Evolutionary conservation across 2,113 vertebrate species (phyloP), one percentile per base, ranked within the genome.

Genomic region (Pyxicephalus adspersus): DNA sequence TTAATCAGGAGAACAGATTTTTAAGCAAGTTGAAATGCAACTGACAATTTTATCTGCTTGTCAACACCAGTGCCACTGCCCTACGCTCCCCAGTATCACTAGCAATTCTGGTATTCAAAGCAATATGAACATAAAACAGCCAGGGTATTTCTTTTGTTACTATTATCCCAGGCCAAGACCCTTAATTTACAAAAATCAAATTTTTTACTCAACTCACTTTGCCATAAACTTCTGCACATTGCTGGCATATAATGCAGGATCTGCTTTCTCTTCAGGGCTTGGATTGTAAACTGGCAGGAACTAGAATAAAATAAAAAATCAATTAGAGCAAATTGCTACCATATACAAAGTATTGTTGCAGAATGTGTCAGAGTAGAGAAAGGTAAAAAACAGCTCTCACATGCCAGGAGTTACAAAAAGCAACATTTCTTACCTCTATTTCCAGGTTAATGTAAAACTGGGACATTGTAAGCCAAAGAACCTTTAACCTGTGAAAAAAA

Each of bases 151-250:
- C 6, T 45, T 2, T 11, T 45, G 38, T 45, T 13, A 45, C 38
- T 45, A 13, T 45, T 45, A 45, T 45, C 11, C 38, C 38, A 45
- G 8, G 38, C 15, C 38, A 45, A 45, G 60, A 26, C 60, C 19
- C 4, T 61, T 17, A 17, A 1, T 13, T n/a, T 6, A 20, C 22
- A 4, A 6, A 18, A 1, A 0, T 9, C 18, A 22, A 15, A 11
- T 38, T 16, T 5, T 22, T 18, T 22, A 1, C 16, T 1, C 6
- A 5, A 85, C 94, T 91, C 83, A 97, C 96, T 90, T 87, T 68
- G 96, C 95, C 95, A 97, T 97, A 73, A 95, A 88, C 70, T 89
- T 93, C 90, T 96, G 95, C 3, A 97, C 91, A 0, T 96, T 97
- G 88, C 93, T 94, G 15, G 96, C 95, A 50, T 94, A 97, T 16